Evolutionary conservation across 2,113 vertebrate species (phyloP), one percentile per base, ranked within the genome.

Genomic region (Ciconia maguari): DNA sequence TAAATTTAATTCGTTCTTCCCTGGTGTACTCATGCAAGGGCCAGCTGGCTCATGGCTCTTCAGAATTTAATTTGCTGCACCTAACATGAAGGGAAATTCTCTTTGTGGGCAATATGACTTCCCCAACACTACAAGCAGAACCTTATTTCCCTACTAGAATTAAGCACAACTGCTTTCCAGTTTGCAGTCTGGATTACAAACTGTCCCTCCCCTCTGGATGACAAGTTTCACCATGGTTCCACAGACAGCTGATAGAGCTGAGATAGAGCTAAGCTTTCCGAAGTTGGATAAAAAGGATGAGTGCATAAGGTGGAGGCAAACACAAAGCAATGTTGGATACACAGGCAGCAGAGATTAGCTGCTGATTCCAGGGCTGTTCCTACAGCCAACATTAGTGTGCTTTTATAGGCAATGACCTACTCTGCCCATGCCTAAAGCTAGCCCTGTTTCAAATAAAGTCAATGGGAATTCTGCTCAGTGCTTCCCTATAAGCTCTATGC

Each of bases 51-150:
- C 36, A 41, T 7, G 36, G 8, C 18, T 74, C 54, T 69, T 88
- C 38, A 72, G 57, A 89, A 74, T 95, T 83, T 87, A 65, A 65
- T 93, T 81, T 90, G 27, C 27, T 80, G 16, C 46, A 68, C 49
- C 16, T 64, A 60, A 90, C 0, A 2, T 26, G 25, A 88, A 69
- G 19, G 4, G 3, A 65, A 81, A 52, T 89, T 74, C 32, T 76
- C 36, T 62, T 15, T 71, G 19, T 71, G 46, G 24, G 15, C 30
- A 68, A 65, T 88, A 42, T 79, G 25, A 62, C 38, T 55, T 85
- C 7, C 21, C 7, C n/a, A 71, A 13, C 7, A n/a, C 51, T 32
- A 38, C 5, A 68, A 41, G 16, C 16, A 92, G 64, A 70, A 65
- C 24, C 6, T 81, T 41, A 66, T 60, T 77, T 8, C 11, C 22